These are phyloP conservation scores for Phycodurus eques DNA, from an alignment of 2,113 vertebrate genomes.

Conservation along the genomic window DNA sequence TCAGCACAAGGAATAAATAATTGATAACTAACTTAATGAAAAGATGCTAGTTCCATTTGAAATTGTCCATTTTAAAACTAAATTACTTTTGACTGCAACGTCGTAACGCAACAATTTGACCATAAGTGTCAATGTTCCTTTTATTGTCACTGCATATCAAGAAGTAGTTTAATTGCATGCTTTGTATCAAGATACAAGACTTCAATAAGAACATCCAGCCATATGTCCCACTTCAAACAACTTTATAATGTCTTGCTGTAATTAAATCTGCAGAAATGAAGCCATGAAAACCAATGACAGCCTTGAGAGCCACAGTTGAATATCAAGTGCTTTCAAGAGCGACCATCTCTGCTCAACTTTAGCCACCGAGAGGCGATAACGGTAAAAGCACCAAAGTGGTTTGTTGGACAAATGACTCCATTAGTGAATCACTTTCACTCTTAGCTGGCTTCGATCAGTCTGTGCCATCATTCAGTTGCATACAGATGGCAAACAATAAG, in stretches of 20 bases:
- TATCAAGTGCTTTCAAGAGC: constrained; percentile 12
- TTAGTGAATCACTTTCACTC: constrained; percentile 47
- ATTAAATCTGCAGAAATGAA: neutral
- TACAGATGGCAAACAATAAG: constrained; percentile 23
- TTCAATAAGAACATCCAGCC: too few species aligned
- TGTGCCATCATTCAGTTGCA: constrained; percentile 9
- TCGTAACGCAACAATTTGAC: too few species aligned
- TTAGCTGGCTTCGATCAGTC: constrained; percentile 31
- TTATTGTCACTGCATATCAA: too few species aligned
- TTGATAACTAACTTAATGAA: too few species aligned
- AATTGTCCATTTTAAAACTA: too few species aligned
- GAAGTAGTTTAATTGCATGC: too few species aligned
- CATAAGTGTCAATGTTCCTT: too few species aligned
- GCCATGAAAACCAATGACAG: neutral
- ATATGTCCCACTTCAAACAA: neutral
- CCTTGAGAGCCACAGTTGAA: constrained; percentile 2
- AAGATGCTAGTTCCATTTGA: too few species aligned
- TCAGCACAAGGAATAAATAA: too few species aligned
- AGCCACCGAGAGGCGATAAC: constrained; percentile 25
- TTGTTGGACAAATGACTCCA: constrained; percentile 42
- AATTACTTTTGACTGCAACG: too few species aligned
- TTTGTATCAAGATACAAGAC: too few species aligned
- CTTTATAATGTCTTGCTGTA: neutral
- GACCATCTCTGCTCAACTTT: constrained; percentile 11
- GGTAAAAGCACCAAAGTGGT: constrained; percentile 22